Evolutionary conservation across 2,797 vertebrate species (phyloP), one percentile per base, ranked within the genome.

Genomic region (Brotula barbata): DNA sequence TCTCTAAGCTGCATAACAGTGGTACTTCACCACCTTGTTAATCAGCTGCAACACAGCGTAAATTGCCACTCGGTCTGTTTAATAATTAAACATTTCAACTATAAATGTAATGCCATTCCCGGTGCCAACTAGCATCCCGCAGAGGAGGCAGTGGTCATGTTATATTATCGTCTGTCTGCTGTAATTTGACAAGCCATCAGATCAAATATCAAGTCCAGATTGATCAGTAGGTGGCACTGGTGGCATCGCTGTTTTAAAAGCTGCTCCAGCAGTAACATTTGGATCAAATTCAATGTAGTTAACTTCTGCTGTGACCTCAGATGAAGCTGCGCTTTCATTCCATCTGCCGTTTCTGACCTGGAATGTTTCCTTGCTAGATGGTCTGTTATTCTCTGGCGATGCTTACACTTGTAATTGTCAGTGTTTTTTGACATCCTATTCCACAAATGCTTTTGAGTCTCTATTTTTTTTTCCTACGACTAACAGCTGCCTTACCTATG

Each of bases 71-170:
- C 68, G 55, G 73, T 54, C 59, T 67, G 68, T 84, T 81, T 44
- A 68, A n/a, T 50, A 86, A 84, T 85, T 75, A 80, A 75, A 84
- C 63, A 70, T 80, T 82, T 84, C 76, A 80, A 60, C 66, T 68
- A 45, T 73, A 69, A 58, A 75, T 81, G 68, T 77, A 81, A 76
- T 71, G 70, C 33, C n/a, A 22, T 70, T 39, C 7, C 42, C 21
- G 34, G 40, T 28, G 58, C 50, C 61, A 44, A 14, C 1, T 51
- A 5, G 47, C 28, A 0, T 65, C 59, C 68, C 36, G 17, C 49
- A 72, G 69, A 52, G 52, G 51, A 21, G 39, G 21, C 48, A 3
- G 23, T 15, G 58, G 66, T 81, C 57, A 62, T 56, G 43, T 16
- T 11, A 47, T 19, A 7, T 68, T 64, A 73, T 80, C 80, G 74